A percentile compares a stretch with the other conserved stretches of the same genome.
These are phyloP conservation scores for Coregonus sp. DNA, from an alignment of 2,797 vertebrate genomes.

Conservation along the genomic window DNA sequence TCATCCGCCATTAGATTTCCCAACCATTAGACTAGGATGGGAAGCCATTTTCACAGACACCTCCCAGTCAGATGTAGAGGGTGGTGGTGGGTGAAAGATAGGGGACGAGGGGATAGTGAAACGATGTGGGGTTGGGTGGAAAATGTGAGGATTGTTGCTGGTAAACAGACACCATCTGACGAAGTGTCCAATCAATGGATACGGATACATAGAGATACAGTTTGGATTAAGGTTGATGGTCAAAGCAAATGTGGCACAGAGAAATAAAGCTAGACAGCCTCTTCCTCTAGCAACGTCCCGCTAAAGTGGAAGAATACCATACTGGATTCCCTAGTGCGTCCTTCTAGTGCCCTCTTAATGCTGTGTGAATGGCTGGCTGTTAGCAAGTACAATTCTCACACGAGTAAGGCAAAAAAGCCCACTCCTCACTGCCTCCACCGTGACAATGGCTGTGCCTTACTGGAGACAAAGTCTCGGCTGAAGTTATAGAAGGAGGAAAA, in stretches of 20 bases:
- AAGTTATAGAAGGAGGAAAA: neutral
- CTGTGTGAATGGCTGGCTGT: neutral
- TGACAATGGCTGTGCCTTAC: constrained; percentile 18
- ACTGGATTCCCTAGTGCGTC: neutral
- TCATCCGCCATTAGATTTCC: constrained; percentile 38
- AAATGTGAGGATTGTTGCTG: neutral
- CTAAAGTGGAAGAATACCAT: neutral
- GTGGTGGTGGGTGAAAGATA: too few relatives aligned
- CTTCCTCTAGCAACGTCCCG: neutral
- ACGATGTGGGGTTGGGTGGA: neutral
- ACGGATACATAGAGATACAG: neutral
- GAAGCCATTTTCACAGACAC: neutral
- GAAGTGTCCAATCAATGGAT: neutral
- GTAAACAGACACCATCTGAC: neutral
- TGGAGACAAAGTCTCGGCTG: constrained; percentile 10
- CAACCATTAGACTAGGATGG: neutral
- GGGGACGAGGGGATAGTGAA: neutral
- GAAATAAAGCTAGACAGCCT: neutral
- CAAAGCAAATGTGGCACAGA: neutral
- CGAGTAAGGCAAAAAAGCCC: neutral
- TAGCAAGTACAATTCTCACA: neutral
- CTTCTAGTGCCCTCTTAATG: neutral
- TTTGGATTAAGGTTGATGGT: neutral
- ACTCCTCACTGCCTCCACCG: neutral
- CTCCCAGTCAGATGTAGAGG: neutral